Percentiles rank a stretch among this genome's conserved stretches.
phyloP scores from a whole-genome alignment of 2,797 vertebrate genomes.

The Premnoplex brunnescens region DNA sequence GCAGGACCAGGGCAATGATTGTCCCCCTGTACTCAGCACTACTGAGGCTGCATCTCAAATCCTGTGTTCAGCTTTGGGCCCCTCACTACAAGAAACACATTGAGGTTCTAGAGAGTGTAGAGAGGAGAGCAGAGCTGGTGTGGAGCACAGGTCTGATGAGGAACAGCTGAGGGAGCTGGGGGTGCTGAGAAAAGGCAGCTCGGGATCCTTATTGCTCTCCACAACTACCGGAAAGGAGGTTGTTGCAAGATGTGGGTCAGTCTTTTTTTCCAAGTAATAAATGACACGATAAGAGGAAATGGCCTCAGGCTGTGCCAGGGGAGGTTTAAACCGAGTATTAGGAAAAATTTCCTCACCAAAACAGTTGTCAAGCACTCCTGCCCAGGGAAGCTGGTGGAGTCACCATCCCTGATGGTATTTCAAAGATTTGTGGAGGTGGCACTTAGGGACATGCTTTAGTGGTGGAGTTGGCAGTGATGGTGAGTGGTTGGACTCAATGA shows the following conservation, averaged over 20 bases:
- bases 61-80: background rate
- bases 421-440: background rate
- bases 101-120: background rate
- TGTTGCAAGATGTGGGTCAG: background rate
- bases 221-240: background rate
- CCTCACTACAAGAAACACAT: background rate
- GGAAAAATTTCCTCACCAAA: background rate
- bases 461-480: background rate
- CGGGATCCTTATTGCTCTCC: fast-evolving
- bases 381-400: background rate
- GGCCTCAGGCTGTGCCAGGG: background rate
- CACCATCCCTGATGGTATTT: background rate
- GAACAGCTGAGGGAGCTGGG: background rate
- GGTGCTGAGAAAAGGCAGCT: background rate
- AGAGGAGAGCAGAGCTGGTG: background rate
- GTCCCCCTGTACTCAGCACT: background rate
- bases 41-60: background rate
- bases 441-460: background rate
- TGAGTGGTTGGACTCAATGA: background rate
- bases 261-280: background rate
- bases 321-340: background rate
- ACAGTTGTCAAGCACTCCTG: background rate
- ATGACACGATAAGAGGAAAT: background rate
- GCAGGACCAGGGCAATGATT: background rate
- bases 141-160: background rate